Conservation (phyloP, 2,113 vertebrate genomes). For the Takifugu flavidus region DNA sequence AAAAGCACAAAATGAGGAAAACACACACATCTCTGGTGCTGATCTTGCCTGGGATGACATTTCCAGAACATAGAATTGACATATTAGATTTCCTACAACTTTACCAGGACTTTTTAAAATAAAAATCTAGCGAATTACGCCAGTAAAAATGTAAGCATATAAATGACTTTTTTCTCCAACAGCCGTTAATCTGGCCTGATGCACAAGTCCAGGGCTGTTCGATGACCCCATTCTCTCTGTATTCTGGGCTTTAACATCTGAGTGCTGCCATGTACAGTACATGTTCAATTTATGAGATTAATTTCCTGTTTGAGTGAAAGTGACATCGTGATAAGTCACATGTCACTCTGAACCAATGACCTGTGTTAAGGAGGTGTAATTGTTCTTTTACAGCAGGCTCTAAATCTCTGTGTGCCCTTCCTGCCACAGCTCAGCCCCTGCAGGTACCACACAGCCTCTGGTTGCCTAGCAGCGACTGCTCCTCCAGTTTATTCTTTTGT, state of each 20-base stretch:
- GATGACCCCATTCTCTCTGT: background rate
- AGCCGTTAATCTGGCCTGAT: conserved; percentile 20
- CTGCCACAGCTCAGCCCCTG: conserved; percentile 27
- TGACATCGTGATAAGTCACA: conserved; percentile 44
- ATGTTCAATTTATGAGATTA: conserved; percentile 52
- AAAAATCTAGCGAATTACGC: too few species aligned
- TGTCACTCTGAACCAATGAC: conserved; percentile 68
- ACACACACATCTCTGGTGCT: too few species aligned
- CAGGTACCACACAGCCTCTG: conserved; percentile 8
- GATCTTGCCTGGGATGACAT: too few species aligned
- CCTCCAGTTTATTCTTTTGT: conserved; percentile 42
- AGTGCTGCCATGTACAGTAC: background rate
- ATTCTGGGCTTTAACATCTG: conserved; percentile 32
- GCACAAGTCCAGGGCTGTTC: conserved; percentile 30
- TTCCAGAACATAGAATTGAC: too few species aligned
- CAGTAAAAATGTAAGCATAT: too few species aligned
- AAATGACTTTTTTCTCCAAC: background rate
- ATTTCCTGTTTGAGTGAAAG: conserved; percentile 50
- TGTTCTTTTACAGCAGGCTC: conserved; percentile 66
- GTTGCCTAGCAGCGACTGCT: conserved; percentile 74
- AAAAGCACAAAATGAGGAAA: too few species aligned
- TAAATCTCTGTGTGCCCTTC: conserved; percentile 55
- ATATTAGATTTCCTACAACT: too few species aligned
- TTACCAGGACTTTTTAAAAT: too few species aligned
- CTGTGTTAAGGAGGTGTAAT: conserved; percentile 73